phyloP scores from a whole-genome alignment of 2,797 vertebrate genomes.

The Paramormyrops hopkinsi region DNA sequence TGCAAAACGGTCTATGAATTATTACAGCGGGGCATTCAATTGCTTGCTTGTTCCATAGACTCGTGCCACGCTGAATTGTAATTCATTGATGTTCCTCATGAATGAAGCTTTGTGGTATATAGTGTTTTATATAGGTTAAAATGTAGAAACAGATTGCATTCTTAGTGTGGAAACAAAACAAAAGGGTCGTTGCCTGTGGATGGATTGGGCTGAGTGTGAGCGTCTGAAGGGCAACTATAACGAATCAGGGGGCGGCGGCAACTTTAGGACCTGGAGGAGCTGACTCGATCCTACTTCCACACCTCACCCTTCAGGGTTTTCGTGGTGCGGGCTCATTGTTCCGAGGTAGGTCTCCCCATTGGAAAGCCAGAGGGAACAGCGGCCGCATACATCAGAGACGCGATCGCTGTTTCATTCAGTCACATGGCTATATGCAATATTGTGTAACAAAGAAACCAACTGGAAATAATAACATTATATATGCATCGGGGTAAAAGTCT shows the following conservation, averaged over 20 bases:
- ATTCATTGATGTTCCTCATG: neutral
- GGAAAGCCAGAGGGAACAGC: constrained; percentile 25
- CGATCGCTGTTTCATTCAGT: constrained; percentile 30
- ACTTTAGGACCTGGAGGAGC: constrained; percentile 25
- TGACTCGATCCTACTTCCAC: constrained; percentile 9
- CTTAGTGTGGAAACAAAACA: neutral
- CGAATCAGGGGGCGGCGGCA: neutral
- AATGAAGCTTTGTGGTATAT: neutral
- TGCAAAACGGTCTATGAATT: neutral
- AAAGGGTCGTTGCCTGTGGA: neutral
- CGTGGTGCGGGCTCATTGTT: constrained; percentile 52
- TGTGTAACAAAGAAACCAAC: constrained; percentile 17
- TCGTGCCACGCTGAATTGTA: neutral
- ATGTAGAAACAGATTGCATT: neutral
- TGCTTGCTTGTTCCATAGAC: neutral
- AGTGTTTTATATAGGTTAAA: neutral
- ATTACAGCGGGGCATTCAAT: neutral
- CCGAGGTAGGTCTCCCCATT: constrained; percentile 31
- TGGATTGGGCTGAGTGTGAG: neutral
- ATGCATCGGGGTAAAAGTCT: neutral
- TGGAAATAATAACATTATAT: neutral
- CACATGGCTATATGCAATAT: neutral
- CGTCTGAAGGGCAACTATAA: neutral
- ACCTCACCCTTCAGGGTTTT: constrained; percentile 34
- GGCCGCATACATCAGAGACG: neutral